Conservation (phyloP, 2,888 invertebrate genomes). For the Clunio marinus region DNA sequence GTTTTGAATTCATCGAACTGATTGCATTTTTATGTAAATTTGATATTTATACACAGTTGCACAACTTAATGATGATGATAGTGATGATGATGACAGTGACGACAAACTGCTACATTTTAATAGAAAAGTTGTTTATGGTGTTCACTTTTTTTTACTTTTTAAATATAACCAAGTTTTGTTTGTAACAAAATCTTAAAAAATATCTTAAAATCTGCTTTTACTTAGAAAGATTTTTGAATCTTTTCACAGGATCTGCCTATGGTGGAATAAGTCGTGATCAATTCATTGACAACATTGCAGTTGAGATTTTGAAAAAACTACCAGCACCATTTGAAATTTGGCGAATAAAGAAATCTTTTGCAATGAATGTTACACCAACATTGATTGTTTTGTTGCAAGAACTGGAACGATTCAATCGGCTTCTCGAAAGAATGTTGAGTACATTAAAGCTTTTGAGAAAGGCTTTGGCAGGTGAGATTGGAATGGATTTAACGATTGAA, state of each 20-base stretch:
- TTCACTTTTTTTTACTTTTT: conserved; percentile 19
- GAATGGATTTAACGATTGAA: conserved; percentile 82
- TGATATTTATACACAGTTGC: background rate
- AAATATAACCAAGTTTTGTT: background rate
- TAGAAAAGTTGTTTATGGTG: conserved; percentile 13
- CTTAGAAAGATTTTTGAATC: no score
- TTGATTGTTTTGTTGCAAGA: conserved; percentile 85
- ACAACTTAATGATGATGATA: background rate
- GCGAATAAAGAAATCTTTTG: conserved; percentile 74
- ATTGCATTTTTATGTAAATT: no score
- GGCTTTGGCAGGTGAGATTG: conserved; percentile 86
- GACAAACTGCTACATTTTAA: conserved; percentile 4
- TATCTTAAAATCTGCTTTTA: background rate
- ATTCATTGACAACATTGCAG: conserved; percentile 73
- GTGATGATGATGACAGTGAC: background rate
- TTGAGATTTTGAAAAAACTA: conserved; percentile 71
- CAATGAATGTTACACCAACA: conserved; percentile 75
- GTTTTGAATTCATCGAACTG: background rate
- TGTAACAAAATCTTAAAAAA: background rate
- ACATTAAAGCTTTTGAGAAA: conserved; percentile 71
- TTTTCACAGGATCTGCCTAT: conserved; percentile 62
- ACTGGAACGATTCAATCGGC: conserved; percentile 78
- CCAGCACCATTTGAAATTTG: conserved; percentile 74
- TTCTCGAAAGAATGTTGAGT: conserved; percentile 65
- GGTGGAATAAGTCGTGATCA: conserved; percentile 79